Conservation (phyloP, 2,797 vertebrate genomes). For the Sebastolobus altivelis region DNA sequence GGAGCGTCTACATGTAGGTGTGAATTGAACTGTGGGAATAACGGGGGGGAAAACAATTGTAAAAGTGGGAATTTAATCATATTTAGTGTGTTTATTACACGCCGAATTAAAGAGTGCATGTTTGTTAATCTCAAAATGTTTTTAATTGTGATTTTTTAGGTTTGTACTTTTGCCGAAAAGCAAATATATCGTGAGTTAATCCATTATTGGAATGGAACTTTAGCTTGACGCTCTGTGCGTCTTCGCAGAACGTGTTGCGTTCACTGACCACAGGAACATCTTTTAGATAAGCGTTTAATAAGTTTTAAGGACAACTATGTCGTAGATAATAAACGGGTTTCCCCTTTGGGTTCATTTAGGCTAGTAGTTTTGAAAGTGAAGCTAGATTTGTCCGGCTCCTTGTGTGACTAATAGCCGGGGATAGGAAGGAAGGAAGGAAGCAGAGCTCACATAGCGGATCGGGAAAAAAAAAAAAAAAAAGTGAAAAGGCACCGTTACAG, state of each 20-base stretch:
- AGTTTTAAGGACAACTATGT: no score
- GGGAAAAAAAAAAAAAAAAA: background rate
- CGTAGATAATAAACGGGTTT: no score
- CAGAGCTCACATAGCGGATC: conserved; percentile 17
- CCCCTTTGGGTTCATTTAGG: no score
- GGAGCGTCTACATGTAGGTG: conserved; percentile 2
- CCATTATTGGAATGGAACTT: background rate
- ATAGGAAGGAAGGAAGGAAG: conserved; percentile 7
- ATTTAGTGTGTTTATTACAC: background rate
- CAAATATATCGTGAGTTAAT: background rate
- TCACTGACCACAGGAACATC: no score
- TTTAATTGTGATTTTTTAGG: rapidly evolving
- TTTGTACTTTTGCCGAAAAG: rapidly evolving
- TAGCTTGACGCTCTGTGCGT: conserved; percentile 24
- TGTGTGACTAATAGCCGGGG: background rate
- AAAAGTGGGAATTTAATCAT: background rate
- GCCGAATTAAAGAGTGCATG: background rate
- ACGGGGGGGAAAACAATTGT: background rate
- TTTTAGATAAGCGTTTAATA: no score
- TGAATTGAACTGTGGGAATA: conserved; percentile 13
- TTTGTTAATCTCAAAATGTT: rapidly evolving
- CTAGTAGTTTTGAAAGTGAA: background rate
- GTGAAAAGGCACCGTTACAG: conserved; percentile 11
- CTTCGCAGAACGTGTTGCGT: no score
- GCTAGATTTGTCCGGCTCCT: background rate